These are phyloP conservation scores for Diachasma alloeum DNA, from an alignment of 1,140 invertebrate species.

Conservation along the genomic window DNA sequence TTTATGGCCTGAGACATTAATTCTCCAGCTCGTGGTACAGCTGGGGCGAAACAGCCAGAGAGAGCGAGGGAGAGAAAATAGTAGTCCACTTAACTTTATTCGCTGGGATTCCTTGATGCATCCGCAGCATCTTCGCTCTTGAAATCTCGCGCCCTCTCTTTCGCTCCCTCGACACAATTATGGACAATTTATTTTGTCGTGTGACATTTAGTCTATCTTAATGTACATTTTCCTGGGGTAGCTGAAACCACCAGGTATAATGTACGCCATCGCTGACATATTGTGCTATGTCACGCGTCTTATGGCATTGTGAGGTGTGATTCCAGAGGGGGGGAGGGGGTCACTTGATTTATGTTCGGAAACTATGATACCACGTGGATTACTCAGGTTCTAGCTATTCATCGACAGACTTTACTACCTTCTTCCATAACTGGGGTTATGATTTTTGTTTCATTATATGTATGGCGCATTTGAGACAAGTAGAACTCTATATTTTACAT, in stretches of 20 bases:
- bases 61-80: neutral
- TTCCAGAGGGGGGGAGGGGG: no score
- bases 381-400: no score
- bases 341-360: no score
- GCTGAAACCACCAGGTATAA: neutral
- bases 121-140: neutral
- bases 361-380: no score
- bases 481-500: no score
- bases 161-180: neutral
- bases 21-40: neutral
- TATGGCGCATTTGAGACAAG: no score
- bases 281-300: no score
- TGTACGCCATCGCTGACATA: neutral
- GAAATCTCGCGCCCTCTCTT: neutral
- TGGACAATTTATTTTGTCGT: neutral
- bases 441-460: no score
- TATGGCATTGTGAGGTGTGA: no score
- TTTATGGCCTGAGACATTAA: slow-evolving; percentile 11
- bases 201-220: neutral
- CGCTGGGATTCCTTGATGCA: neutral
- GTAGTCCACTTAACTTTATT: neutral
- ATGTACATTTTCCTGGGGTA: neutral
- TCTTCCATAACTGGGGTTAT: no score
- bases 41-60: neutral
- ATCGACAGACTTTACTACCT: no score